Conservation (phyloP, 2,888 invertebrate genomes). For the Plebejus argus region DNA sequence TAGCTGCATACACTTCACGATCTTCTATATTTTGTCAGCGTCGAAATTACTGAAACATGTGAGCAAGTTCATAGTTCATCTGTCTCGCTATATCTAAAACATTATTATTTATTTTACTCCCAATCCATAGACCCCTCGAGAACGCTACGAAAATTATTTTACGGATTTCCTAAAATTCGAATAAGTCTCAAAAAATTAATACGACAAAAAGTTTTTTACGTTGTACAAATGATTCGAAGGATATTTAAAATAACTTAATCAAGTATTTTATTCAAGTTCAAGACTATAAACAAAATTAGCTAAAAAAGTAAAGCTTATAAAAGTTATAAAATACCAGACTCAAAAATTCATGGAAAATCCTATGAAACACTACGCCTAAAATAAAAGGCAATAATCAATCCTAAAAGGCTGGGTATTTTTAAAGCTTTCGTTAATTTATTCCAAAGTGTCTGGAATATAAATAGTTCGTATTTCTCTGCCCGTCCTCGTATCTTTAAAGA, state of each 20-base stretch:
- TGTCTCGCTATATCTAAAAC: too few species aligned
- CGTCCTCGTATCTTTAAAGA: constrained; percentile 22
- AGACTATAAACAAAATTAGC: background rate
- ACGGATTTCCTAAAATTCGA: too few species aligned
- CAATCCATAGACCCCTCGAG: too few species aligned
- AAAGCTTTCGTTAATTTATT: constrained; percentile 17
- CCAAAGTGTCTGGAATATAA: constrained; percentile 25
- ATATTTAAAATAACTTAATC: too few species aligned
- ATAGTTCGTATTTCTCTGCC: constrained; percentile 11
- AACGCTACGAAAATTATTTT: too few species aligned
- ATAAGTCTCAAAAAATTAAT: too few species aligned
- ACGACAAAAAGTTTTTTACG: too few species aligned
- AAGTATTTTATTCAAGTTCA: background rate
- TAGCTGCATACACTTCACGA: background rate
- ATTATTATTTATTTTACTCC: too few species aligned
- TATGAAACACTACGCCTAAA: background rate
- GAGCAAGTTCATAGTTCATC: too few species aligned
- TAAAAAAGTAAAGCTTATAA: background rate
- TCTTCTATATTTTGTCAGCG: background rate
- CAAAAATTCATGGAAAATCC: background rate
- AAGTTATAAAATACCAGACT: background rate
- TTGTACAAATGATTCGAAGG: too few species aligned
- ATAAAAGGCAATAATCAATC: background rate
- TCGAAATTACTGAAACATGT: background rate
- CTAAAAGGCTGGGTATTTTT: background rate